Percentiles rank a stretch among this genome's conserved stretches.
phyloP scores from a whole-genome alignment of 2,797 vertebrate genomes.

The Ficedula albicollis region DNA sequence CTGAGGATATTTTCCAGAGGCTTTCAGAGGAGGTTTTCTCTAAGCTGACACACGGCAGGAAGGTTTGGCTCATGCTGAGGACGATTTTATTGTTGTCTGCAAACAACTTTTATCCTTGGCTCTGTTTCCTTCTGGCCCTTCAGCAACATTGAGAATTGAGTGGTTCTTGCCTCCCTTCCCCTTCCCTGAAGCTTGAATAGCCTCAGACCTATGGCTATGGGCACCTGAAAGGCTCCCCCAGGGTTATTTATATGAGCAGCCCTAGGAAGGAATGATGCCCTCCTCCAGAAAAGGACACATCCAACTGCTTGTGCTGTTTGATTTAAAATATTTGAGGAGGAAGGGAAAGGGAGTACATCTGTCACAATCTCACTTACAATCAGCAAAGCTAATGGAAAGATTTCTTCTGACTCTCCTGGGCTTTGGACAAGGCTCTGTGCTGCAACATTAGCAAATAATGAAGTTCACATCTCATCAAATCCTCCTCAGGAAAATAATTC shows the following conservation, averaged over 20 bases:
- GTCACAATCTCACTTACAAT: slow-evolving; percentile 27
- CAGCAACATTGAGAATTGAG: not conserved
- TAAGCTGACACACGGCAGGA: not conserved
- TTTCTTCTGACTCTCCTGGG: slow-evolving; percentile 28
- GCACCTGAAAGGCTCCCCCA: not conserved
- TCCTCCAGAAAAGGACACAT: not conserved
- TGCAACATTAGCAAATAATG: slow-evolving; percentile 23
- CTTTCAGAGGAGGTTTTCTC: not conserved
- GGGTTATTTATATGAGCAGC: not conserved
- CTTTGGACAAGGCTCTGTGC: slow-evolving; percentile 6
- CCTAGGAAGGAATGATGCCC: not conserved
- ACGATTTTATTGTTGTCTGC: not conserved
- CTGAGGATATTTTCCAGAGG: not conserved
- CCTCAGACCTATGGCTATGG: not conserved
- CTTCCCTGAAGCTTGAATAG: not conserved
- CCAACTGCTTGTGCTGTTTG: not conserved
- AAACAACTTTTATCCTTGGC: not conserved
- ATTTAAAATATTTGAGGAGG: slow-evolving; percentile 20
- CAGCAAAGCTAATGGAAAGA: slow-evolving; percentile 51
- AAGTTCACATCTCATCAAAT: slow-evolving; percentile 19
- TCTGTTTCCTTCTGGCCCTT: not conserved
- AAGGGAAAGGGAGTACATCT: slow-evolving; percentile 15
- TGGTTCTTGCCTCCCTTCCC: not conserved
- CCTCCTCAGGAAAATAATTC: slow-evolving; percentile 12
- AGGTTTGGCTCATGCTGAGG: not conserved